Evolutionary conservation across 2,797 vertebrate genomes (phyloP), one percentile per base, ranked within the genome.

Genomic region (Eulemur mongoz): DNA sequence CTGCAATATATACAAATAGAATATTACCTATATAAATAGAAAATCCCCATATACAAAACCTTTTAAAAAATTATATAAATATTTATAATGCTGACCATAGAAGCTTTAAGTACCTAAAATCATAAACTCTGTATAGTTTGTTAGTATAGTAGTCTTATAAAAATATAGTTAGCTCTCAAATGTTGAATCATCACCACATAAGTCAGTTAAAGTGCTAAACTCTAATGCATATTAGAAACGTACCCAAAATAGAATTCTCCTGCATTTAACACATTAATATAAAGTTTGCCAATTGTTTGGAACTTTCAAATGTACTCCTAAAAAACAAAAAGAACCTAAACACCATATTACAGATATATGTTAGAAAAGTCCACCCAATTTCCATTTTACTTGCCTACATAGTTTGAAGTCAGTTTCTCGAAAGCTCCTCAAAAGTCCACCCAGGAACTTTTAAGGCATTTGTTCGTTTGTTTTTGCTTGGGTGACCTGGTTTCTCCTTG

Each of bases 1-100:
- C 88, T 70, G 89, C 95, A 70, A 98, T 98, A 99, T 98, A 98
- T 98, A 99, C 96, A 98, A 91, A 94, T 43, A 97, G 79, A 96
- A 96, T 97, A 98, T 96, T 95, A 98, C 81, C 97, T 98, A 96
- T 98, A 99, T 98, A 99, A 98, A 99, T 98, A 98, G 97, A 98
- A 98, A 96, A 98, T 93, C 96, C 52, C 91, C 79, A 92, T 94
- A 97, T 96, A 98, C 72, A 98, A 98, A 98, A 97, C 98, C 88
- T 93, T 91, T 89, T 35, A 1, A 97, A 98, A 98, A 98, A 98
- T 73, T 65, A 94, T 78, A 96, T 93, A 97, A 98, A 98, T 98
- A 99, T 98, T 98, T 98, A 98, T 95, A 98, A 89, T 95, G 95
- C 92, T 95, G 95, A 96, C 97, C 96, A 91, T 87, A 91, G 93